Base-by-base conservation (phyloP, 2,113 vertebrate species). In the Elanoides forficatus region DNA sequence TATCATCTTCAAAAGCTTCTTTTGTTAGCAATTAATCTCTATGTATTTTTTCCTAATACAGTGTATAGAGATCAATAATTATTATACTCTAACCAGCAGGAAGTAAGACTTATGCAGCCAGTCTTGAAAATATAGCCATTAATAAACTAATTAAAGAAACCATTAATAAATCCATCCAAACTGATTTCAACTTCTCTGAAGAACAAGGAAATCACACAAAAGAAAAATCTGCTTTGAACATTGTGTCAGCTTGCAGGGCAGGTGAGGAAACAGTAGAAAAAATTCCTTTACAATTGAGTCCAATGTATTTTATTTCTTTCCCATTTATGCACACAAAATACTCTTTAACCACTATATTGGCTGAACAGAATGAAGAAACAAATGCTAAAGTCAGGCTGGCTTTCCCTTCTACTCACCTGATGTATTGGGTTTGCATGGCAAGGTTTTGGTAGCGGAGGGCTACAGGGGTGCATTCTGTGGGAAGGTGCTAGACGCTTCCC, bases 61-160 rank as follows among this genome's bases (percentile, higher is more conserved):
- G 9, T 11, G 19, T 27, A 79, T 16, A 40, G 52, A 67, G 48
- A 93, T 71, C 94, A 65, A 81, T 36, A 17, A 81, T 50, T 59
- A 63, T 63, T 85, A 48, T 2, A 48, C 42, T 93, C 19, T 30
- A 25, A 62, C 34, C 78, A 70, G 82, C 47, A 95, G 60, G 86
- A 63, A 92, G 83, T 10, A 73, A 60, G 47, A 91, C 66, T 53
- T 29, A 47, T 3, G 3, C 59, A 81, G 90, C 13, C 62, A 12
- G 18, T 73, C 81, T 89, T 88, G 72, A 63, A 70, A 86, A 81
- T 55, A 22, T 4, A 95, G 93, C 48, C 71, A 94, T 91, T 96
- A 94, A 85, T 78, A 79, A 73, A 90, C 52, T 89, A 90, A 96
- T 96, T 95, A 97, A 93, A 94, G 42, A 65, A 70, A 48, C 55